Evolutionary conservation across 2,113 vertebrate species (phyloP).

Genomic region (Pristiophorus japonicus): DNA sequence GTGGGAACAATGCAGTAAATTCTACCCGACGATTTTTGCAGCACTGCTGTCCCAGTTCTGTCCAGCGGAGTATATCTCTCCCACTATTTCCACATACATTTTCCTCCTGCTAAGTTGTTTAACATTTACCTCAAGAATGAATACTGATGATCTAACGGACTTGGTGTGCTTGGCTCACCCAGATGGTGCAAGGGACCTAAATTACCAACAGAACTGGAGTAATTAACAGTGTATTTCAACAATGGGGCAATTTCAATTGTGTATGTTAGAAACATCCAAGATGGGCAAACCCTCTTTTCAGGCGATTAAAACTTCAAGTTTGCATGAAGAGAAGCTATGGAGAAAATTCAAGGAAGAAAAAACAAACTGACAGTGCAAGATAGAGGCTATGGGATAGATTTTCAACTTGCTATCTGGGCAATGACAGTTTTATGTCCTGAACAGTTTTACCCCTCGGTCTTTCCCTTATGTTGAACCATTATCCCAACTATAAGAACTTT

Average conservation of each 20-base stretch:
- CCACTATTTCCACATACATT: neutral
- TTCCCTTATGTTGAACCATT: neutral
- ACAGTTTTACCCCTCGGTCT: constrained; percentile 31
- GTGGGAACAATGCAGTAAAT: neutral
- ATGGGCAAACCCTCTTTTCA: too few species aligned
- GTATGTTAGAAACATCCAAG: neutral
- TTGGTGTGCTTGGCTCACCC: too few species aligned
- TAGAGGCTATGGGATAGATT: constrained; percentile 14
- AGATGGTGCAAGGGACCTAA: neutral
- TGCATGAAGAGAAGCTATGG: too few species aligned
- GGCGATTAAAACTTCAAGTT: neutral
- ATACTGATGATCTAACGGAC: too few species aligned
- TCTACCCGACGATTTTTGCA: neutral
- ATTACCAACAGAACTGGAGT: neutral
- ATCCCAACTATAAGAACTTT: neutral
- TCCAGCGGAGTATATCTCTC: neutral
- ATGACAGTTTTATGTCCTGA: too few species aligned
- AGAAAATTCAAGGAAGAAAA: constrained; percentile 53
- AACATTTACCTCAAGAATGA: neutral
- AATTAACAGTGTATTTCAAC: neutral
- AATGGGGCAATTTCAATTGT: neutral
- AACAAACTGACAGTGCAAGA: constrained; percentile 39
- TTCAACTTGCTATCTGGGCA: neutral
- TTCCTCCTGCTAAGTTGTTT: neutral
- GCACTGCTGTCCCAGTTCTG: neutral